Evolutionary conservation across 2,113 vertebrate species (phyloP).

Genomic region (Grantiella picta): DNA sequence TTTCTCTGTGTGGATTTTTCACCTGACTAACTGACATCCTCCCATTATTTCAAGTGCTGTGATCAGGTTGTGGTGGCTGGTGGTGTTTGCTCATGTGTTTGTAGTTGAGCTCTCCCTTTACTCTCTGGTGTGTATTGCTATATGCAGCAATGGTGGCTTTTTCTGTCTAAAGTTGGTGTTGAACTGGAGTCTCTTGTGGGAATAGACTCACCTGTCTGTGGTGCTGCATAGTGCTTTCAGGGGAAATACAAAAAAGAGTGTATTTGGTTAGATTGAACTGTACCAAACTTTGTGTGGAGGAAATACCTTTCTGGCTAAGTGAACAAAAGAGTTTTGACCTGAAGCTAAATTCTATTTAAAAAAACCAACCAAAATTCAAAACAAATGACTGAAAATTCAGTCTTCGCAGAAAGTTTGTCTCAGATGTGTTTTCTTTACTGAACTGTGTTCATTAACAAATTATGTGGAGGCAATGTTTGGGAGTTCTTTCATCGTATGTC

Average conservation of each 20-base stretch:
- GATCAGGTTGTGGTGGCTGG: background rate
- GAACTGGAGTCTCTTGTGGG: background rate
- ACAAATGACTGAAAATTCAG: background rate
- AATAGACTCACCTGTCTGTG: background rate
- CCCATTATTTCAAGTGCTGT: background rate
- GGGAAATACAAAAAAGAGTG: background rate
- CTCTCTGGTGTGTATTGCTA: background rate
- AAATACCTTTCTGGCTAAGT: background rate
- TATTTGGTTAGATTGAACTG: background rate
- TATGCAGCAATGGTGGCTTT: background rate
- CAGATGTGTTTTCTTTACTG: background rate
- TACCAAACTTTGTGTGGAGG: background rate
- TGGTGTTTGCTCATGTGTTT: background rate
- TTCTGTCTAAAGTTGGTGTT: background rate
- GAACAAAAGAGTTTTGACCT: background rate
- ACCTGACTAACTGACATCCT: background rate
- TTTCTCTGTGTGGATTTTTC: background rate
- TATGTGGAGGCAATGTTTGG: background rate
- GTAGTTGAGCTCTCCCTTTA: background rate
- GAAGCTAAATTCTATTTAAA: background rate
- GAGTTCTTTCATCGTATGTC: background rate
- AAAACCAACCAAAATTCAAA: rapidly evolving
- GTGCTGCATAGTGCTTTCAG: background rate
- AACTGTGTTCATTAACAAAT: background rate
- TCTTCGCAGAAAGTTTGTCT: background rate